Evolutionary conservation across 2,113 vertebrate species (phyloP), one percentile per base, ranked within the genome.

Genomic region (Struthio camelus): DNA sequence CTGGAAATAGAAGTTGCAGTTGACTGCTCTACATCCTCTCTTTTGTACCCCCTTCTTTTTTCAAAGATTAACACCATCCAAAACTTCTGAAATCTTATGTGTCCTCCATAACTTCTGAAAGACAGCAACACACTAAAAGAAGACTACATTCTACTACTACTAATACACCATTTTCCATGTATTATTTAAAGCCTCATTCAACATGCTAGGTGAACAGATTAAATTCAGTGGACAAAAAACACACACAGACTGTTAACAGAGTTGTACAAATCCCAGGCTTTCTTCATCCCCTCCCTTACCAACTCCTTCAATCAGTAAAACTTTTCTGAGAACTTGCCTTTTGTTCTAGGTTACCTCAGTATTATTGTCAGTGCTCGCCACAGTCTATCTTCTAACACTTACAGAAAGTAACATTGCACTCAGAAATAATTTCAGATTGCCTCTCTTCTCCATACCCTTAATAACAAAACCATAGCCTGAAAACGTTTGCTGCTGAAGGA

Each of bases 301-400:
- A 76, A 91, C 72, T 79, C 51, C 66, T 69, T 95, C 67, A 42
- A 87, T 77, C 87, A 87, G 66, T 32, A 80, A 91, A 91, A 87
- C 1, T 66, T n/a, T 28, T 94, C 93, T 92, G 34, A 85, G 70
- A 89, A 82, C 44, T 58, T 84, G 46, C 14, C 46, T 80, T 94
- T 81, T 91, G 24, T 25, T 4, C 70, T 65, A 50, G 48, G 65
- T 89, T 70, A 32, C 30, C 24, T 87, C 58, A 58, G 28, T 82
- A 34, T 40, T 77, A 13, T 82, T 94, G 72, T 51, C 9, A 12
- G 23, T 58, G 53, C 24, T 62, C 50, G 42, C 18, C 27, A 72
- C 34, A 72, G 19, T 4, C 1, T 65, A 40, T 50, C 72, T 87
- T 70, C 75, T 70, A 70, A 73, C 80, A 87, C 30, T 38, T 4